Evolutionary conservation across 2,888 invertebrate genomes (phyloP).

Genomic region (Tridacna crocea): DNA sequence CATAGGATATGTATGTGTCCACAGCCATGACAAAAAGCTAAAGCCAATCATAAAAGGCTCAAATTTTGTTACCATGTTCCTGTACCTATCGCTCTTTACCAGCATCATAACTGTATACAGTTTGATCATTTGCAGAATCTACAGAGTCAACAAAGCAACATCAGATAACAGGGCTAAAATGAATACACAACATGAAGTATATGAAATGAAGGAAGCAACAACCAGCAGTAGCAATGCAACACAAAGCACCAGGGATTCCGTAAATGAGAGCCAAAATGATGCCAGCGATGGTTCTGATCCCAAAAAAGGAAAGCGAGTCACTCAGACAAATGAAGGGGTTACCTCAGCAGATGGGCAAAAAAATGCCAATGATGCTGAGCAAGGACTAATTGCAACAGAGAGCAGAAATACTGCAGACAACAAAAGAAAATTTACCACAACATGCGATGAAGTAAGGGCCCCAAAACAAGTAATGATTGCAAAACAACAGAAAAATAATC

Average conservation of each 20-base stretch:
- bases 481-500: background rate
- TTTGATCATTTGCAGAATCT: conserved; percentile 18
- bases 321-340: background rate
- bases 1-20: conserved; percentile 16
- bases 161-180: background rate
- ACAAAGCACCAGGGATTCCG: background rate
- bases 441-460: background rate
- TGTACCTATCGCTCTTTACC: conserved; percentile 7
- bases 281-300: background rate
- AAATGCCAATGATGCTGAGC: background rate
- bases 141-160: conserved; percentile 1
- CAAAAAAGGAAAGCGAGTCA: background rate
- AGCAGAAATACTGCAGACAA: background rate
- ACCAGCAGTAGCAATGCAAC: conserved; percentile 13
- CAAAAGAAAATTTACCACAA: background rate
- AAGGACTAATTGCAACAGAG: background rate
- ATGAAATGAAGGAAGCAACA: conserved; percentile 20
- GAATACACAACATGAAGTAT: background rate
- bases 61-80: conserved; percentile 12
- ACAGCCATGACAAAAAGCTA: conserved; percentile 17
- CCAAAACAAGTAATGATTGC: background rate
- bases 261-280: background rate
- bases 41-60: conserved; percentile 15
- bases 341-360: background rate
- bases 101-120: conserved; percentile 16